Evolutionary conservation across 2,888 invertebrate species (phyloP).

Genomic region (Acrobeloides nanus): DNA sequence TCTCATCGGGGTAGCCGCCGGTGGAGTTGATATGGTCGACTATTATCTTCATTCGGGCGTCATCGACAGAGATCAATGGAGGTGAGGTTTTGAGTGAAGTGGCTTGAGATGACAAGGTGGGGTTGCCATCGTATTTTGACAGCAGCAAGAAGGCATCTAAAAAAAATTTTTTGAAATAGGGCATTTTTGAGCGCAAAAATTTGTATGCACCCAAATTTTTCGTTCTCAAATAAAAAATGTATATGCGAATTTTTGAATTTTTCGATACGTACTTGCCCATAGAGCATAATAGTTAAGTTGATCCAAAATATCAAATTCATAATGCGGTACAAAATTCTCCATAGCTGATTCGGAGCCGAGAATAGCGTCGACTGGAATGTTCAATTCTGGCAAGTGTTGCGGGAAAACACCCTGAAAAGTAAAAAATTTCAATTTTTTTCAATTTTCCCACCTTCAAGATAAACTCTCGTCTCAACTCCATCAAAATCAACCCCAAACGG

Average conservation of each 20-base stretch:
- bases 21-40: conserved; percentile 12
- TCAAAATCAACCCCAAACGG: conserved; percentile 48
- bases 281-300: conserved; percentile 33
- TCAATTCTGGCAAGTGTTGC: conserved; percentile 41
- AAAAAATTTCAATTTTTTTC: too few species aligned
- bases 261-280: conserved; percentile 30
- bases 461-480: conserved; percentile 51
- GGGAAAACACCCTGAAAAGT: conserved; percentile 36
- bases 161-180: conserved; percentile 8
- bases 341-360: conserved; percentile 48
- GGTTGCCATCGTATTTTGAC: conserved; percentile 20
- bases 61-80: conserved; percentile 10
- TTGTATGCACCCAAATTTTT: neutral
- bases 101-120: conserved; percentile 6
- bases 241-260: too few species aligned
- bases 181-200: conserved; percentile 1
- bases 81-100: conserved; percentile 3
- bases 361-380: conserved; percentile 36
- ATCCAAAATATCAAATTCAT: conserved; percentile 36
- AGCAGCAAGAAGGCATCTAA: conserved; percentile 41
- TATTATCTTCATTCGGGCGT: conserved; percentile 1
- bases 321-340: conserved; percentile 42
- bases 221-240: conserved; percentile 1
- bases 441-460: too few species aligned
- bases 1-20: neutral